Conservation (phyloP, 1,140 invertebrate genomes). For the Heliconius congener region DNA sequence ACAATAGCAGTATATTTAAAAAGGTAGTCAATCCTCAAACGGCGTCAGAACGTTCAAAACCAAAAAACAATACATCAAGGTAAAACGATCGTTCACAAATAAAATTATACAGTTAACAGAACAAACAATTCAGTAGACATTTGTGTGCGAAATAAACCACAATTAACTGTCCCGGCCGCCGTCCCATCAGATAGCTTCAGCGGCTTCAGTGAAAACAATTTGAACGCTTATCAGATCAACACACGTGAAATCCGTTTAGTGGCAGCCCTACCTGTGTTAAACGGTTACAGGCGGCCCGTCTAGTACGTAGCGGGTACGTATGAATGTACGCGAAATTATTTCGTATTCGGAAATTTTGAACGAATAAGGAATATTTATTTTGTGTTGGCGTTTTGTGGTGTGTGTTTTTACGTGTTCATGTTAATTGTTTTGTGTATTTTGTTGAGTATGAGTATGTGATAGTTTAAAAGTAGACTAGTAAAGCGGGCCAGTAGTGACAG, state of each 20-base stretch:
- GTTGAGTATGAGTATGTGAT: background rate
- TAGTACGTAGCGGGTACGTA: background rate
- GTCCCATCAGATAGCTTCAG: conserved; percentile 66
- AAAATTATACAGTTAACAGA: conserved; percentile 15
- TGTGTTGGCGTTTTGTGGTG: background rate
- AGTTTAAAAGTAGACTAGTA: too few relatives aligned
- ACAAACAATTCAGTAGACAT: conserved; percentile 22
- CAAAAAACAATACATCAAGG: background rate
- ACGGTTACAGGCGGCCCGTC: conserved; percentile 43
- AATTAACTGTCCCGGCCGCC: conserved; percentile 54
- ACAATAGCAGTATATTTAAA: too few relatives aligned
- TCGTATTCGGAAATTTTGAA: background rate
- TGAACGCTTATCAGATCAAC: conserved; percentile 64
- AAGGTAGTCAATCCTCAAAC: too few relatives aligned
- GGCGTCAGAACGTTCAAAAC: too few relatives aligned
- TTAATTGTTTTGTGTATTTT: background rate
- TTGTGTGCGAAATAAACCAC: conserved; percentile 47
- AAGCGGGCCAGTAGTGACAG: too few relatives aligned
- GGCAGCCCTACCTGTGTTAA: conserved; percentile 54
- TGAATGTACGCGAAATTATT: background rate
- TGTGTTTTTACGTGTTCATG: background rate
- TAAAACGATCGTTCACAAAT: background rate
- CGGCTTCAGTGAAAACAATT: conserved; percentile 72
- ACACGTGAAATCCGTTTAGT: conserved; percentile 57
- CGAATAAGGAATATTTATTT: background rate